phyloP scores from a whole-genome alignment of 2,888 invertebrate genomes.

The Polymixis lichenea region DNA sequence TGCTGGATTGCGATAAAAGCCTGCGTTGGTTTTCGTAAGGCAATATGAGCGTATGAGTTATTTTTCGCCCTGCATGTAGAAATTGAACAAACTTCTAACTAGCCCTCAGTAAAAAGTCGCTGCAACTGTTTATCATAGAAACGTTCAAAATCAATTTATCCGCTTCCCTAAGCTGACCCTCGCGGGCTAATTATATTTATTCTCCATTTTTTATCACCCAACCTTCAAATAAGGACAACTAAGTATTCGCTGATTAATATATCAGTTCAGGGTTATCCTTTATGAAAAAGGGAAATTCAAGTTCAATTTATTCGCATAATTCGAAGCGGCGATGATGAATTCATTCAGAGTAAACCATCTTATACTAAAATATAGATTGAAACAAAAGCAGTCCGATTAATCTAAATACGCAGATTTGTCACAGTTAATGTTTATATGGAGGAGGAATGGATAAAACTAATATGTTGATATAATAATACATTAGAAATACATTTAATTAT shows the following conservation, averaged over 20 bases:
- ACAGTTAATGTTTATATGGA: no score
- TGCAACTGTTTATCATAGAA: neutral
- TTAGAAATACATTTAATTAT: no score
- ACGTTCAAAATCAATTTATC: conserved; percentile 26
- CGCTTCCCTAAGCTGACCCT: conserved; percentile 23
- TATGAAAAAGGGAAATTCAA: neutral
- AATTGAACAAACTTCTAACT: neutral
- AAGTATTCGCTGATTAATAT: neutral
- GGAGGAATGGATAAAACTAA: no score
- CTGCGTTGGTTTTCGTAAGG: neutral
- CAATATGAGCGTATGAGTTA: neutral
- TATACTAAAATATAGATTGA: no score
- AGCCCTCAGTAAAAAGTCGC: neutral
- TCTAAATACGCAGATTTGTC: no score
- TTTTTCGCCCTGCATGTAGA: neutral
- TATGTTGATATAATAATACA: no score
- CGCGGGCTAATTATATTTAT: conserved; percentile 18
- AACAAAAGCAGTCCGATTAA: no score
- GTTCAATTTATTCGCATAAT: neutral
- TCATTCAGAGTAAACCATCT: neutral
- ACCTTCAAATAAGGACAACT: conserved; percentile 13
- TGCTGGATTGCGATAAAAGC: neutral
- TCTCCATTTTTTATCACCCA: no score
- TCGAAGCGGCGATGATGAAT: neutral
- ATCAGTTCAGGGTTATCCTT: no score